phyloP scores from a whole-genome alignment of 2,113 vertebrate species.

The Electrona antarctica region DNA sequence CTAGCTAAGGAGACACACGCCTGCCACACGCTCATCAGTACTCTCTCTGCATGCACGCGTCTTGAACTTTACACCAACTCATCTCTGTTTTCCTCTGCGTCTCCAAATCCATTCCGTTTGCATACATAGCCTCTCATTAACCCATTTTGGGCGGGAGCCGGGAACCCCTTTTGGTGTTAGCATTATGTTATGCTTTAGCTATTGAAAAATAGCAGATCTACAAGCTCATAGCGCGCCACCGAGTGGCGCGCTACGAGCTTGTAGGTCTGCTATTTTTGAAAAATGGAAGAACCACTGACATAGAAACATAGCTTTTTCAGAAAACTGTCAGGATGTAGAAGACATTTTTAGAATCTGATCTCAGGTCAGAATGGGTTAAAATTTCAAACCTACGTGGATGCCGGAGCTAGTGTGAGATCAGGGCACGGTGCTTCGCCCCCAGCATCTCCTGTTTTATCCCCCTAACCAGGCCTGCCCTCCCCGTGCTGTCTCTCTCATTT shows the following conservation, averaged over 20 bases:
- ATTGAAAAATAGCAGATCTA: no score
- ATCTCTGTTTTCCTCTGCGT: conserved; percentile 13
- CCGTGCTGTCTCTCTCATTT: conserved; percentile 44
- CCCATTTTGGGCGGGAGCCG: no score
- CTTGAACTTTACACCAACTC: conserved; percentile 18
- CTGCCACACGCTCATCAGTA: not conserved
- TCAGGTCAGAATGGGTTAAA: no score
- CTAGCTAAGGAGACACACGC: not conserved
- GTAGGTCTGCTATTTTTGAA: no score
- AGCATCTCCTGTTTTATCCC: conserved; percentile 44
- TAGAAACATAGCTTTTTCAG: no score
- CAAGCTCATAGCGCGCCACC: no score
- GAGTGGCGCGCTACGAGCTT: no score
- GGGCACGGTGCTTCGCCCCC: conserved; percentile 37
- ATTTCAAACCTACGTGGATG: conserved; percentile 40
- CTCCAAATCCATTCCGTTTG: not conserved
- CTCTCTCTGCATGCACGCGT: not conserved
- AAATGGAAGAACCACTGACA: no score
- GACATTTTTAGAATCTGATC: no score
- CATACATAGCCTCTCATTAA: conserved; percentile 37
- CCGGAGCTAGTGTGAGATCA: conserved; percentile 52
- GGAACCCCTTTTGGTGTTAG: no score
- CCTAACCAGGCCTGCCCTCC: conserved; percentile 16
- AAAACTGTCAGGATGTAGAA: no score
- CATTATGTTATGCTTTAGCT: no score